Percentiles rank a stretch among this genome's conserved stretches.
These are phyloP conservation scores for Plumapathes pennacea DNA, from an alignment of 92 coral and sea anemone species.

Conservation along the genomic window DNA sequence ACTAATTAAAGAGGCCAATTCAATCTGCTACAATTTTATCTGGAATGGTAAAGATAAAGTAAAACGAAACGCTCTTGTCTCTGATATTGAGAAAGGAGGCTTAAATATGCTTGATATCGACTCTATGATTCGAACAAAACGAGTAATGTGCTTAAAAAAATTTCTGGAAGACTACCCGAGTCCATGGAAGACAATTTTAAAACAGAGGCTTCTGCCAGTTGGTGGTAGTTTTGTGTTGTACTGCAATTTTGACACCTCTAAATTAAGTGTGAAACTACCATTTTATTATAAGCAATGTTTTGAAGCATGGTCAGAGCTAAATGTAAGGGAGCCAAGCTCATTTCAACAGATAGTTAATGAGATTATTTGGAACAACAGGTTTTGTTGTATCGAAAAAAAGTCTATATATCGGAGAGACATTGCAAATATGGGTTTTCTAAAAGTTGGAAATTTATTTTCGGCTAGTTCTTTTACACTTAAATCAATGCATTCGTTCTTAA, in stretches of 20 bases:
- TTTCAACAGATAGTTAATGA: no score
- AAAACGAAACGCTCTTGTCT: background rate
- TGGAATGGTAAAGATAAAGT: constrained; percentile 8
- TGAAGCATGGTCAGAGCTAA: background rate
- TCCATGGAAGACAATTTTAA: background rate
- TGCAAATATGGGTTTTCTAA: no score
- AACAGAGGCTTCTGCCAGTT: background rate
- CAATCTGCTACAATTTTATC: background rate
- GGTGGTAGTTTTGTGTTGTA: background rate
- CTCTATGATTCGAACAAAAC: constrained; percentile 4
- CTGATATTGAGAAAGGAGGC: background rate
- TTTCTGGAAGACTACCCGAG: no score
- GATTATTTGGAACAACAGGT: no score
- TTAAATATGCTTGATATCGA: constrained; percentile 2
- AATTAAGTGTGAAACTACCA: background rate
- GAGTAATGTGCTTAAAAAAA: constrained; percentile 2
- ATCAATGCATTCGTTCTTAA: no score
- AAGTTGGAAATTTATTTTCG: no score
- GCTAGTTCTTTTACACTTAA: no score
- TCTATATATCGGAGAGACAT: no score
- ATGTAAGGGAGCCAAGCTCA: no score
- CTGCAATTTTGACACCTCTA: background rate
- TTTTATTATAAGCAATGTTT: background rate
- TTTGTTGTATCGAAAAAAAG: no score
- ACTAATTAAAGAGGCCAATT: constrained; percentile 8